Percentiles rank a stretch among this genome's conserved stretches.
Evolutionary conservation across 1,140 invertebrate genomes (phyloP).

Genomic region (Medauroidea extradentata): DNA sequence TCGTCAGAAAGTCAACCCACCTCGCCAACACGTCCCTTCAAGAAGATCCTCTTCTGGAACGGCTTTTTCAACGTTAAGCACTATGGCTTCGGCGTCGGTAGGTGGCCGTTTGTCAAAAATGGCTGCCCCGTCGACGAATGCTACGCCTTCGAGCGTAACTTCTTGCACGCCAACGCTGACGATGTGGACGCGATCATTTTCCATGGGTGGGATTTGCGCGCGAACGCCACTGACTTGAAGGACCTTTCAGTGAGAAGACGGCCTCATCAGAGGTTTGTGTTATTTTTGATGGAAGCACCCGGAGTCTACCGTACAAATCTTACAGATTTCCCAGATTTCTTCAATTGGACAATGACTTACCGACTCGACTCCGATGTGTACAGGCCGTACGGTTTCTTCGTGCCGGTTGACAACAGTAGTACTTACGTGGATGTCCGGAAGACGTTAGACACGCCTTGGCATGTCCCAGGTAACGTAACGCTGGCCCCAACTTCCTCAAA

Average conservation of each 20-base stretch:
- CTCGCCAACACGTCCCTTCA: background rate
- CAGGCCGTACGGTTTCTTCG: slow-evolving; percentile 45
- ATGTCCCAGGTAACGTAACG: background rate
- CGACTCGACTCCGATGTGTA: slow-evolving; percentile 49
- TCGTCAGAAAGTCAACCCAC: too few species aligned
- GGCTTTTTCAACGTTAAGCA: background rate
- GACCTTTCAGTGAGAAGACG: too few species aligned
- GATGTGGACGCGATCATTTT: too few species aligned
- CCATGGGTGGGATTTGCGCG: too few species aligned
- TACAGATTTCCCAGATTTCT: slow-evolving; percentile 29
- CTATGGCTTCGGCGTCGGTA: background rate
- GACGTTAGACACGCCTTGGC: background rate
- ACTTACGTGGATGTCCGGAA: background rate
- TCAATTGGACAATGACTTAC: slow-evolving; percentile 60
- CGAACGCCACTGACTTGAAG: too few species aligned
- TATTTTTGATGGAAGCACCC: background rate
- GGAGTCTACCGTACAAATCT: background rate
- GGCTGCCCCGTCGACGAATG: too few species aligned
- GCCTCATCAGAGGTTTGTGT: too few species aligned
- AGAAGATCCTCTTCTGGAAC: background rate
- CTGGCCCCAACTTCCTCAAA: slow-evolving; percentile 9
- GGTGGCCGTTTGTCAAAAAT: background rate
- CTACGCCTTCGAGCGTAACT: too few species aligned
- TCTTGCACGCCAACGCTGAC: too few species aligned
- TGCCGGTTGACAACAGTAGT: background rate